phyloP scores from a whole-genome alignment of 1,140 invertebrate species.

The Scylla paramamosain region DNA sequence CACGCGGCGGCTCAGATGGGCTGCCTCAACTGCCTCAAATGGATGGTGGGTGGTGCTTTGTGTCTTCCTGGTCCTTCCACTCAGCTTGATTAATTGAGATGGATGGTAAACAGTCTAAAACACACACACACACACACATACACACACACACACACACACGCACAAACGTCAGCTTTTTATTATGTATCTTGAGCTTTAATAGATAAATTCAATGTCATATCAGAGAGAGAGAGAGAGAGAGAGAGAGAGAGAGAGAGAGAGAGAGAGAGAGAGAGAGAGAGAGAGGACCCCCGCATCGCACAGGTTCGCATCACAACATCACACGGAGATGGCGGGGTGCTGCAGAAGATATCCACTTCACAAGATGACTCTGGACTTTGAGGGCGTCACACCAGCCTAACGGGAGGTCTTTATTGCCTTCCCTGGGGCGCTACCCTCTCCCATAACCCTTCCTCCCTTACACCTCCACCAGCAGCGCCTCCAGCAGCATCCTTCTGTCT shows the following conservation, averaged over 20 bases:
- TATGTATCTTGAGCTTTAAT: background rate
- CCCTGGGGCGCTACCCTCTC: background rate
- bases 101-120: background rate
- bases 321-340: too few relatives aligned
- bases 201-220: background rate
- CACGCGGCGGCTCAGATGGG: constrained; percentile 94
- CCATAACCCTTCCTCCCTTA: background rate
- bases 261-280: constrained; percentile 5
- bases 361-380: too few relatives aligned
- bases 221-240: background rate
- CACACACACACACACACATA: constrained; percentile 52
- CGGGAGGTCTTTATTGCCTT: background rate
- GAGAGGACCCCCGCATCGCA: background rate
- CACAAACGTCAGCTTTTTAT: background rate
- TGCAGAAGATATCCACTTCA: background rate
- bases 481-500: background rate
- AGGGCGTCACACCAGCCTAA: background rate
- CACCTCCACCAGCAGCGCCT: background rate
- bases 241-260: constrained; percentile 6
- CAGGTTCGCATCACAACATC: too few relatives aligned
- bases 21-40: constrained; percentile 91
- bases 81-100: background rate
- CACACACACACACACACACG: constrained; percentile 56
- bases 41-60: constrained; percentile 86
- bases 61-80: background rate